phyloP scores from a whole-genome alignment of 2,888 invertebrate genomes.

The Drosophila vallismaia region DNA sequence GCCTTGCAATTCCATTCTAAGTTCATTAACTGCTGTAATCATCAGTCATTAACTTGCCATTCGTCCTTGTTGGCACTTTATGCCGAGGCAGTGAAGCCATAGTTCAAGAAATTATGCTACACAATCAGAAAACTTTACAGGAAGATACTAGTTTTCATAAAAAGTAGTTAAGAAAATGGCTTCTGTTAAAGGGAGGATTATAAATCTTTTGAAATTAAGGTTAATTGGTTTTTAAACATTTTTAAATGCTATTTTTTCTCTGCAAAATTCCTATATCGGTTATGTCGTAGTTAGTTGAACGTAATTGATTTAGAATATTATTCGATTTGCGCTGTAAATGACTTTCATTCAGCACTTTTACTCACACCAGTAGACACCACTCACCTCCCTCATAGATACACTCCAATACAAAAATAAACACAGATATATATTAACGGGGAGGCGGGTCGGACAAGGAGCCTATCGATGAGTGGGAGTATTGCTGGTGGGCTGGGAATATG shows the following conservation, averaged over 20 bases:
- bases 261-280: conserved; percentile 43
- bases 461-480: conserved; percentile 22
- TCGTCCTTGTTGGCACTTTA: conserved; percentile 5
- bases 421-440: conserved; percentile 18
- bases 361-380: conserved; percentile 6
- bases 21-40: conserved; percentile 16
- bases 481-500: conserved; percentile 32
- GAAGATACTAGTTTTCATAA: not conserved
- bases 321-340: conserved; percentile 75
- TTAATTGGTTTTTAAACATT: not conserved
- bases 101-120: not conserved
- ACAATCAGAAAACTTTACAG: not conserved
- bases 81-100: not conserved
- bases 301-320: conserved; percentile 75
- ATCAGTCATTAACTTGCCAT: conserved; percentile 8
- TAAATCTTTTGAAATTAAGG: too few relatives aligned
- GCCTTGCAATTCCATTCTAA: not conserved
- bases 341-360: conserved; percentile 57
- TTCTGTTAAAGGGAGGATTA: too few relatives aligned
- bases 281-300: conserved; percentile 57
- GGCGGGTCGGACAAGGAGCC: conserved; percentile 31
- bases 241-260: not conserved
- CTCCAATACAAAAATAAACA: conserved; percentile 11
- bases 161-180: not conserved
- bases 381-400: conserved; percentile 12